Evolutionary conservation across 2,797 vertebrate genomes (phyloP).

Genomic region (Sarcophilus harrisii): DNA sequence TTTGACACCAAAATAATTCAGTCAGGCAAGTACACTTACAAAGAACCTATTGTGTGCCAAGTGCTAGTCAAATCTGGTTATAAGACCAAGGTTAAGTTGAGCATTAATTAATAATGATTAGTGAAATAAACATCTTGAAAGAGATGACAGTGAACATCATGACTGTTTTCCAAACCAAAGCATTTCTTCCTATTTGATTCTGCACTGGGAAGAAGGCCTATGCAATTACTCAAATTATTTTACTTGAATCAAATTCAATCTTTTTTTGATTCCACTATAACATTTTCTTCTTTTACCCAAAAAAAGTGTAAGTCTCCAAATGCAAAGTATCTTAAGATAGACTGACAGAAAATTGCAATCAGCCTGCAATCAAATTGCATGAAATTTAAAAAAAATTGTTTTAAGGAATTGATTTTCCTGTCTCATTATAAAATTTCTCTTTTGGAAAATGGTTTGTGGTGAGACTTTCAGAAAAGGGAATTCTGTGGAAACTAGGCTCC

Average conservation of each 20-base stretch:
- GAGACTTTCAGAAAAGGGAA: conserved; percentile 6
- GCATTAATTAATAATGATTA: neutral
- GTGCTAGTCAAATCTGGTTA: neutral
- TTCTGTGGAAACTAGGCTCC: conserved; percentile 17
- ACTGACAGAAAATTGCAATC: no score
- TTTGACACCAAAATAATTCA: neutral
- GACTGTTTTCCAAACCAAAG: no score
- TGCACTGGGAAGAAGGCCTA: no score
- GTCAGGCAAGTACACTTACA: neutral
- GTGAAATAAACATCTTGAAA: neutral
- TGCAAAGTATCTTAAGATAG: no score
- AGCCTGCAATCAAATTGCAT: neutral
- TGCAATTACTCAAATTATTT: no score
- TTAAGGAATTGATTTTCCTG: conserved; percentile 28
- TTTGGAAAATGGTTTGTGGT: conserved; percentile 11
- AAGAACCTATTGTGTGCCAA: neutral
- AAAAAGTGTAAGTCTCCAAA: no score
- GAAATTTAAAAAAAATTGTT: neutral
- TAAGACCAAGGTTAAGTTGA: neutral
- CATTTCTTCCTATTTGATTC: no score
- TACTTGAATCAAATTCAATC: no score
- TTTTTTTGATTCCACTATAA: no score
- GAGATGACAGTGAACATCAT: no score
- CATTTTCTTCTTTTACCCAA: no score
- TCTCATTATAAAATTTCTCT: neutral